A percentile compares a stretch with the other conserved stretches of the same genome.
Conservation (phyloP, 2,888 invertebrate genomes). For the Melanargia galathea region DNA sequence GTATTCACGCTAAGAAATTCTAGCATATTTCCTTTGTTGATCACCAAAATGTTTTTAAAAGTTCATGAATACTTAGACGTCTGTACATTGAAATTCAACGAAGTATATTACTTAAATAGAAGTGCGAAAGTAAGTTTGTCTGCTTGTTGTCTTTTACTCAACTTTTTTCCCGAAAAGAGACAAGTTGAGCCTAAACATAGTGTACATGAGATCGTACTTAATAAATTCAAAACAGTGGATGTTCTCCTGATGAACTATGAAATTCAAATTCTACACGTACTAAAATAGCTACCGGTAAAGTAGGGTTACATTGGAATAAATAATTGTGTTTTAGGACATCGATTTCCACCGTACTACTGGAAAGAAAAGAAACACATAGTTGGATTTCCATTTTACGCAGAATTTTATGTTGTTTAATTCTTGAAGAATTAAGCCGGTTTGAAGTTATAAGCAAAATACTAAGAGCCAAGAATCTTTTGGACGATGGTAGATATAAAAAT, state of each 20-base stretch:
- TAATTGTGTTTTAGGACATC: constrained; percentile 5
- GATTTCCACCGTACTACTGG: background rate
- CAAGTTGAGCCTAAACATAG: too few relatives aligned
- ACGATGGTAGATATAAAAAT: too few relatives aligned
- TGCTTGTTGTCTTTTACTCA: too few relatives aligned
- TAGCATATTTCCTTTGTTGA: constrained; percentile 22
- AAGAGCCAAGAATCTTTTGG: too few relatives aligned
- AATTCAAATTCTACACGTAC: constrained; percentile 6
- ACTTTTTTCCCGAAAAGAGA: too few relatives aligned
- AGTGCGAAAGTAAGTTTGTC: background rate
- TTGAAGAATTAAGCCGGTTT: background rate
- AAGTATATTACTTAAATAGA: background rate
- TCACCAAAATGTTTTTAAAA: constrained; percentile 20
- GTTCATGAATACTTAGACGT: background rate
- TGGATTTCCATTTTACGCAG: background rate
- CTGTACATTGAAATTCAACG: background rate
- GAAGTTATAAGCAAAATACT: too few relatives aligned
- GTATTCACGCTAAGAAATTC: constrained; percentile 30
- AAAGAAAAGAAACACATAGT: background rate
- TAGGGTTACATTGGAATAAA: background rate
- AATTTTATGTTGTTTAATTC: background rate
- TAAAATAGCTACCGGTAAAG: constrained; percentile 8
- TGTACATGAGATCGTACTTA: background rate
- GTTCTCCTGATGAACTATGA: constrained; percentile 12
- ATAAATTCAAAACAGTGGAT: background rate